Base-by-base conservation (phyloP, 1,140 invertebrate species). In the Sinella curviseta region DNA sequence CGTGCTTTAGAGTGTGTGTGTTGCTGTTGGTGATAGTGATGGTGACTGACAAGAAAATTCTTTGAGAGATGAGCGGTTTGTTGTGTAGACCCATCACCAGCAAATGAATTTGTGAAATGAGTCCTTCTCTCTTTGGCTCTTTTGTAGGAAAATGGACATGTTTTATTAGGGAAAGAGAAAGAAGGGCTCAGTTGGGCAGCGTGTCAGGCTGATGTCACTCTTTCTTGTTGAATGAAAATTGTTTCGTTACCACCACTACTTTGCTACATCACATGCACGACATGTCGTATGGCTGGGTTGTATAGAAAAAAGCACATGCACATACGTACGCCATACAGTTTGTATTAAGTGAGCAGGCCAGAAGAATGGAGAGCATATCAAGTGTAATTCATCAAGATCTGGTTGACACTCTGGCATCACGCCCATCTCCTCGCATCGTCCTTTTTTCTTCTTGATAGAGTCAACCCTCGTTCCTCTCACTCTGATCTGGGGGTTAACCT, bases 331-430 rank as follows among this genome's bases (percentile, higher is more conserved):
- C 24, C 14, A 26, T 12, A n/a, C 26, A 8, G 4, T n/a, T 12
- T 16, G 57, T 16, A 17, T n/a, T n/a, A 14, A 12, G 26, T 12
- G 8, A 65, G 57, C 16, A 65, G 4, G 24, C 16, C 14, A 65
- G 24, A 65, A 65, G 57, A 65, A 26, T n/a, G 57, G 24, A 65
- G 26, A 65, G 57, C 31, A 70, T 24, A 70, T 70, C 65, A 33
- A 70, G 39, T 60, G 65, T 70, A 70, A 70, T 70, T 70, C 65
- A 70, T 70, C 65, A 70, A 70, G 65, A 70, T 70, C 65, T 70
- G 65, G 26, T 70, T 70, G 65, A 70, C 65, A 70, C 65, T 30
- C 65, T 70, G 65, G 65, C 65, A 70, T 70, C 65, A 70, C 65
- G 65, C 65, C 65, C 65, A 70, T 70, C 65, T 70, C 65, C 24